Evolutionary conservation across 2,888 invertebrate genomes (phyloP).

Genomic region (Caenorhabditis sinica): DNA sequence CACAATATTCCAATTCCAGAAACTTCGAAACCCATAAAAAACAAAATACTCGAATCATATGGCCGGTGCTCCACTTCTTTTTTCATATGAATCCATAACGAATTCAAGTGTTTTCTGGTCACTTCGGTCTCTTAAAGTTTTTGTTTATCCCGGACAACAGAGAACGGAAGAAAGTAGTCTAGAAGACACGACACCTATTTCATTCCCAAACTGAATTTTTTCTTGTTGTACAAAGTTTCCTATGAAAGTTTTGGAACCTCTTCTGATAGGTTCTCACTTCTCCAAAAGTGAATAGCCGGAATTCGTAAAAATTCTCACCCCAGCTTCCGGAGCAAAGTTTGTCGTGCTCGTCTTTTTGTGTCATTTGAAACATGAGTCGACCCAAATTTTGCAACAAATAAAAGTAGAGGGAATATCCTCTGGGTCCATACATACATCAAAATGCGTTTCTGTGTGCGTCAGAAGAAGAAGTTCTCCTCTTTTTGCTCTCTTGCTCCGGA

Average conservation of each 20-base stretch:
- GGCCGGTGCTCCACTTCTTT: neutral
- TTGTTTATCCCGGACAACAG: constrained; percentile 1
- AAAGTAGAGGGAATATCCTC: constrained; percentile 1
- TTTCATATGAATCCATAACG: neutral
- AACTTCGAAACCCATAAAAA: too few species aligned
- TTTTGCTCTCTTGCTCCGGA: constrained; percentile 29
- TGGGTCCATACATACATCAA: constrained; percentile 58
- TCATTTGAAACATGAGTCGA: constrained; percentile 44
- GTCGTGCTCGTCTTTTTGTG: neutral
- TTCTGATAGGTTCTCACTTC: neutral
- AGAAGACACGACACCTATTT: constrained; percentile 16
- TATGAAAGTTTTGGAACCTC: too few species aligned
- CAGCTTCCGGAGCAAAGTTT: constrained; percentile 55
- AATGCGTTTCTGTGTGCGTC: constrained; percentile 32
- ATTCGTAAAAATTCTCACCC: neutral
- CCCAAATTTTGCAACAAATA: constrained; percentile 48
- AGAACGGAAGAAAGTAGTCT: neutral
- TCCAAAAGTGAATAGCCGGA: neutral
- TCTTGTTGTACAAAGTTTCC: neutral
- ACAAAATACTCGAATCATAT: neutral
- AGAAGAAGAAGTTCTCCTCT: constrained; percentile 20
- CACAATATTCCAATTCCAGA: too few species aligned
- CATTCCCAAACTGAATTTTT: neutral
- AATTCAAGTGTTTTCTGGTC: neutral
- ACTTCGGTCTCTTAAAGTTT: constrained; percentile 6